Base-by-base conservation (phyloP, 92 coral and sea anemone species). In the Bergia sp. region DNA sequence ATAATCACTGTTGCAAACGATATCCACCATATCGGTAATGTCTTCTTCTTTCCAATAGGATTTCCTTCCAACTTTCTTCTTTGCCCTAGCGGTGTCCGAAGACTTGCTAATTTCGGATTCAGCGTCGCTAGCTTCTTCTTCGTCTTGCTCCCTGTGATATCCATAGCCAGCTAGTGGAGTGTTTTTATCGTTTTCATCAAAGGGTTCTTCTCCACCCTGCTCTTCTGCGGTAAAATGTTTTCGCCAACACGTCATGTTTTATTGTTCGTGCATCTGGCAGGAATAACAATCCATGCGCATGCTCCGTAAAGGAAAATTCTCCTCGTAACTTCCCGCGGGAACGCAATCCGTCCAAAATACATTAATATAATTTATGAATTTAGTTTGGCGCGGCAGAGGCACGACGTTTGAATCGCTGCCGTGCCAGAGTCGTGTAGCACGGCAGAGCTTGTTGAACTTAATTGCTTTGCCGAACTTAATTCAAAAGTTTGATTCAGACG, bases 41-140 rank as follows among this genome's bases (percentile, higher is more conserved):
- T 73, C 71, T 6, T 79, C 76, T 47, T 85, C 82, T 86, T 86
- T 49, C 90, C 87, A 80, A 7, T 5, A 6, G 38, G 86, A 40
- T 36, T 78, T 79, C 44, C 81, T 77, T 47, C 92, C 80, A 42
- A 21, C 89, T 79, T 76, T 77, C 89, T 85, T 77, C 85, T 86
- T 86, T 2, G 81, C 81, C 44, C 47, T n/a, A n/a, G 65, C 36
- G 20, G 79, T 8, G 53, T 47, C 20, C 40, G 67, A 72, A 76
- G 73, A 65, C 29, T 15, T 50, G 58, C 73, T 86, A 47, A 76
- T 86, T 86, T 86, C 89, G 5, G 82, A 86, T 16, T 86, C 85
- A n/a, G 39, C 77, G 37, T 87, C 66, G 66, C 38, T 64, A 16
- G 74, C 61, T 18, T 37, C 89, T 77, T 76, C 39, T 21, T 53